Percentiles rank a stretch among this genome's conserved stretches.
phyloP scores from a whole-genome alignment of 2,797 vertebrate genomes.

The Tympanoctomys barrerae region DNA sequence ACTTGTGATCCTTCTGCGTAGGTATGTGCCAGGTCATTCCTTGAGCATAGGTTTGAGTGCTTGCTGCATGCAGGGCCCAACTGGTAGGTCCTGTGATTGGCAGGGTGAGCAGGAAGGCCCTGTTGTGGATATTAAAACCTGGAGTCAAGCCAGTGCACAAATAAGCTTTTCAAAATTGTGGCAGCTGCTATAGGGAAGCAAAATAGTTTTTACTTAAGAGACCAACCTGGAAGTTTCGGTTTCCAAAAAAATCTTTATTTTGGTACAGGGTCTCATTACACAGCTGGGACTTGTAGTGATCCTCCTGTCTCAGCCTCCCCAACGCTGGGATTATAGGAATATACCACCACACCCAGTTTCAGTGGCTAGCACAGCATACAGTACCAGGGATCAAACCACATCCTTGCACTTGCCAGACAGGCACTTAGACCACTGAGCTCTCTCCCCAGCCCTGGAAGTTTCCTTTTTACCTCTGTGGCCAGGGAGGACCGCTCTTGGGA shows the following conservation, averaged over 20 bases:
- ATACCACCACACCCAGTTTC: too few species aligned
- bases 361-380: too few species aligned
- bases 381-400: too few species aligned
- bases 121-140: not conserved
- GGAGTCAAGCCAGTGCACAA: not conserved
- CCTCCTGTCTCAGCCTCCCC: too few species aligned
- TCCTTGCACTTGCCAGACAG: too few species aligned
- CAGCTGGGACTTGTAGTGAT: too few species aligned
- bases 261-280: too few species aligned
- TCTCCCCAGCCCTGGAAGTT: too few species aligned
- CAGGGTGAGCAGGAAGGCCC: not conserved
- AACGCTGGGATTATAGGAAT: too few species aligned
- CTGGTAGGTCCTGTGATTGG: not conserved
- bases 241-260: not conserved
- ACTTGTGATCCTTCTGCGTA: not conserved
- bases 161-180: not conserved
- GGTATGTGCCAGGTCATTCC: not conserved
- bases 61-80: not conserved
- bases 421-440: too few species aligned
- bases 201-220: not conserved
- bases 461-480: not conserved
- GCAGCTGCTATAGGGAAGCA: not conserved
- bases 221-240: not conserved
- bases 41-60: slow-evolving; percentile 55
- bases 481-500: not conserved